Evolutionary conservation across 2,888 invertebrate genomes (phyloP), one percentile per base, ranked within the genome.

Genomic region (Aphidius colemani): DNA sequence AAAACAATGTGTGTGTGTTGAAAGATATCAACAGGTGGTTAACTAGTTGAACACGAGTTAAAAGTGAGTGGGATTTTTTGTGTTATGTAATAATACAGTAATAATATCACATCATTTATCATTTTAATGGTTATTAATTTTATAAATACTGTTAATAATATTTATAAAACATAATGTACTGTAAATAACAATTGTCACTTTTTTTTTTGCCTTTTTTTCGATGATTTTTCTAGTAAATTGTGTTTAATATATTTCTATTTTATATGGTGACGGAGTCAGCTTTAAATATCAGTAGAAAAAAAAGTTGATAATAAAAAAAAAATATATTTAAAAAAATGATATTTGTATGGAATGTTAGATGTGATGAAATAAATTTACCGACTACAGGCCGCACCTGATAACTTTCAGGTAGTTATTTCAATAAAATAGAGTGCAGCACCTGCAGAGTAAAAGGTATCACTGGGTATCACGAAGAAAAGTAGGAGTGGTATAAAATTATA

Each of bases 361-460:
- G 45, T 41, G 49, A 39, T 10, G 11, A 10, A 7, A 44, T 30
- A n/a, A 55, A 59, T 61, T 74, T 74, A 74, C 70, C 73, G 71
- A 72, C 73, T 18, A 72, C 55, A 65, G 72, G 69, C 53, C 58
- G 59, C 61, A 60, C 53, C 61, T 53, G 53, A 53, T 13, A 39
- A 18, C 59, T 50, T 61, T 56, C 60, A 45, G 13, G 13, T 59
- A 13, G 53, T 40, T 44, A 49, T 51, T 53, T 55, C 40, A 30
- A 5, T 5, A 61, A 53, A 56, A 58, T 11, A 78, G 78, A 74
- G 72, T 53, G 79, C 78, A 77, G 77, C 78, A 77, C 76, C 72
- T 73, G 73, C 67, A 69, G 68, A 69, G 65, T 55, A 55, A 67
- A 61, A 67, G 67, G 67, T 66, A 53, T 67, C 13, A 18, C 13